phyloP scores from a whole-genome alignment of 1,140 invertebrate species.

The Microplitis demolitor region DNA sequence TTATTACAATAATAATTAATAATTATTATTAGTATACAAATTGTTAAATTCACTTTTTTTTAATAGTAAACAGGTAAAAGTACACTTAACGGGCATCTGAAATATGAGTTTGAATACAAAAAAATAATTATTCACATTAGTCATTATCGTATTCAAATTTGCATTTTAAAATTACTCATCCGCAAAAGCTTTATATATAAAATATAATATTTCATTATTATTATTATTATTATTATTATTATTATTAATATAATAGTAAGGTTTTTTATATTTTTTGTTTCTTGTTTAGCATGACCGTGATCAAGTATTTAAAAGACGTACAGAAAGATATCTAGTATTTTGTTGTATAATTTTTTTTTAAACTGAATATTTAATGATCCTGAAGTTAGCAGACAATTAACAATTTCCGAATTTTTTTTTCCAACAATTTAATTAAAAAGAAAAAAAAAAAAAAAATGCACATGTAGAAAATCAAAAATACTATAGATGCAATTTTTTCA shows the following conservation, averaged over 20 bases:
- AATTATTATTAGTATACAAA: too few relatives aligned
- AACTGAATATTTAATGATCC: not conserved
- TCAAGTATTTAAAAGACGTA: not conserved
- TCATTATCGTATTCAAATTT: constrained; percentile 21
- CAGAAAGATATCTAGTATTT: not conserved
- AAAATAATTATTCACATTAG: not conserved
- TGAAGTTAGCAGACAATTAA: too few relatives aligned
- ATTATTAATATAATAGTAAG: constrained; percentile 1
- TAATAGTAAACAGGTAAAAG: not conserved
- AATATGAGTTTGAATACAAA: constrained; percentile 1
- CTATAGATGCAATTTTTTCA: too few relatives aligned
- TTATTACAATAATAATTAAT: too few relatives aligned
- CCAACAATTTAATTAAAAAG: too few relatives aligned
- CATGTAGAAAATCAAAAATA: too few relatives aligned
- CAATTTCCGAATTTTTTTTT: too few relatives aligned
- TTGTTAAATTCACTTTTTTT: not conserved
- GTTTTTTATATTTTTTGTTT: not conserved
- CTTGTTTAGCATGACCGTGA: too few relatives aligned
- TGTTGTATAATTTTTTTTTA: not conserved
- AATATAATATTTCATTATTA: constrained; percentile 25
- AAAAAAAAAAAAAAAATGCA: too few relatives aligned
- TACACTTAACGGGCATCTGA: not conserved
- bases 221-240: constrained; percentile 1
- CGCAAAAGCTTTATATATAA: constrained; percentile 30
- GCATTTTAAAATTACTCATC: constrained; percentile 15